Evolutionary conservation across 2,888 invertebrate species (phyloP).

Genomic region (Eustalomyia histrio): DNA sequence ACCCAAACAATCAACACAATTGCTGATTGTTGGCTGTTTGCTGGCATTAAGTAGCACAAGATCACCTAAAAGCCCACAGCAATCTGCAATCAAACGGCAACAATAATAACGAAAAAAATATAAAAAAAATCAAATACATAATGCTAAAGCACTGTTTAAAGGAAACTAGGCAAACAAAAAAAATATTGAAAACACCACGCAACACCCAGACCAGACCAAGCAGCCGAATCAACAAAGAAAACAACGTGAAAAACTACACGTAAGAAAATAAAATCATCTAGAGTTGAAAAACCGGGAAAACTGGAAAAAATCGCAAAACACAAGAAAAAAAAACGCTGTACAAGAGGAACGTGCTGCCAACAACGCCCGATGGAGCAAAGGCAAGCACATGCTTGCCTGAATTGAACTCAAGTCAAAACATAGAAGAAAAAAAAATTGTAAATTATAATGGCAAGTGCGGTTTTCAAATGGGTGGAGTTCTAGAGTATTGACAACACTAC

Average conservation of each 20-base stretch:
- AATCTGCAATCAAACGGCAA: conserved; percentile 47
- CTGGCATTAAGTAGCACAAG: conserved; percentile 65
- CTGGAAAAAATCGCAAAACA: conserved; percentile 58
- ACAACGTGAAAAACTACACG: conserved; percentile 27
- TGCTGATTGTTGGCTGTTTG: conserved; percentile 45
- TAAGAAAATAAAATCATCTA: conserved; percentile 41
- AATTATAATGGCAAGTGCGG: conserved; percentile 57
- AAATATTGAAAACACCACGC: conserved; percentile 56
- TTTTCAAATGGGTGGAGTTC: conserved; percentile 56
- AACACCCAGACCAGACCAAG: conserved; percentile 40
- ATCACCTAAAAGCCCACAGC: conserved; percentile 62
- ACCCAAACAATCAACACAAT: conserved; percentile 50
- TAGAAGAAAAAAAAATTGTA: conserved; percentile 5
- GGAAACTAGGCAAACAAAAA: conserved; percentile 16
- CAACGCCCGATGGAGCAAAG: conserved; percentile 62
- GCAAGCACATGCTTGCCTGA: conserved; percentile 54
- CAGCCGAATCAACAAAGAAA: conserved; percentile 27
- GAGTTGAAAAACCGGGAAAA: conserved; percentile 65
- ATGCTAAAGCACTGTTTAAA: conserved; percentile 16
- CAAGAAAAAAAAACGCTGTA: conserved; percentile 38
- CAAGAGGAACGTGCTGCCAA: conserved; percentile 63
- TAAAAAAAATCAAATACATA: conserved; percentile 14
- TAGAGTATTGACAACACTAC: conserved; percentile 52
- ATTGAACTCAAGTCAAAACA: conserved; percentile 7
- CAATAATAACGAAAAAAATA: conserved; percentile 21